Evolutionary conservation across 2,113 vertebrate species (phyloP).

Genomic region (Melozone crissalis): DNA sequence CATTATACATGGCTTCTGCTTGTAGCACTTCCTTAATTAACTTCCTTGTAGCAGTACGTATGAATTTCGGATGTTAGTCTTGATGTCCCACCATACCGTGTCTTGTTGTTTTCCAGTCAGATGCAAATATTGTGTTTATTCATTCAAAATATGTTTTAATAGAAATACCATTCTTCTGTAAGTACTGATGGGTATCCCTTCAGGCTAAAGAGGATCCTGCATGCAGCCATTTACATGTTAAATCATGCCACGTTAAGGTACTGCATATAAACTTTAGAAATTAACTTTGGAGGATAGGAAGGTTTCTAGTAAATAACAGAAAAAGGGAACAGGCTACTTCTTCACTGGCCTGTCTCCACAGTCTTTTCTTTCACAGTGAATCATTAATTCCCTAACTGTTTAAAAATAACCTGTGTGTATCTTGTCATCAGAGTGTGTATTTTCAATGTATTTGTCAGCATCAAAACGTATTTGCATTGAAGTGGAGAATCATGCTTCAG

Average conservation of each 20-base stretch:
- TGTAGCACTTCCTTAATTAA: neutral
- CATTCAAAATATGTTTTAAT: neutral
- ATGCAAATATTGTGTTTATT: neutral
- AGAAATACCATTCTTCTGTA: neutral
- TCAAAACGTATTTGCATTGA: neutral
- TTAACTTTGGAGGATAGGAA: neutral
- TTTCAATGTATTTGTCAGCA: neutral
- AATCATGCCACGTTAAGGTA: neutral
- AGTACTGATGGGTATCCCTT: neutral
- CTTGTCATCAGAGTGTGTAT: neutral
- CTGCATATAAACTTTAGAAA: neutral
- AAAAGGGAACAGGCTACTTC: neutral
- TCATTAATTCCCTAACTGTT: neutral
- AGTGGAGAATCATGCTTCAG: conserved; percentile 6
- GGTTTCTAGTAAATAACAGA: neutral
- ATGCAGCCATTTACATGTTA: conserved; percentile 1
- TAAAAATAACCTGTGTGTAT: neutral
- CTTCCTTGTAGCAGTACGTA: neutral
- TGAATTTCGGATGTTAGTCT: conserved; percentile 2
- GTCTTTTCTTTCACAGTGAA: neutral
- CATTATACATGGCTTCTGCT: conserved; percentile 43
- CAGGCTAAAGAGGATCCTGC: neutral
- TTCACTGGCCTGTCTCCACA: neutral
- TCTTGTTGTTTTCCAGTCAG: neutral
- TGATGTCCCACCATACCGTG: neutral